Evolutionary conservation across 2,113 vertebrate genomes (phyloP), one percentile per base, ranked within the genome.

Genomic region (Strix aluco): DNA sequence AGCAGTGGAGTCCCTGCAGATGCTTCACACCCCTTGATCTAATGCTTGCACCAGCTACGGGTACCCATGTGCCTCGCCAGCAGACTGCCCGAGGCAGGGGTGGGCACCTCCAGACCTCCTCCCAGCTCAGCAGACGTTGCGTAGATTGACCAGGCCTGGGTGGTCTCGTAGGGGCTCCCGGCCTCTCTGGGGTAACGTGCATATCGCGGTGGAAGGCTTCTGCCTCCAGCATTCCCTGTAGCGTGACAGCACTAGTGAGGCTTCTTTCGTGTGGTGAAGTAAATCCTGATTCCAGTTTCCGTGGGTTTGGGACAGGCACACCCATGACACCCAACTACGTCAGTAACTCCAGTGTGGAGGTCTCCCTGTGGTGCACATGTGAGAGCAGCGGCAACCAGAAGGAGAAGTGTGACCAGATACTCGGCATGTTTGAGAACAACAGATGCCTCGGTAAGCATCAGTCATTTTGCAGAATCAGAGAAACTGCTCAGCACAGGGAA

Each of bases 251-350:
- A 70, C 77, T 84, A 27, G 10, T 13, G 36, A 40, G 21, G 44
- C 36, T 85, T 70, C 73, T 92, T 90, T 72, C 25, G 13, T 86
- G 47, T 82, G 36, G 44, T 83, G 36, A 91, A 36, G 34, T 85
- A 81, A 88, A 88, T 85, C 36, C 54, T 96, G 87, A 93, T 44
- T 82, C 40, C 18, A 21, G n/a, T 88, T 94, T 95, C 85, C 81
- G 85, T 42, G 85, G 66, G 18, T 62, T 87, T 96, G 82, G 85
- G 78, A 96, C 97, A 99, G 99, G 99, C 77, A 99, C 99, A 26
- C 96, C 97, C 44, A 98, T 99, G 97, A 99, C 99, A 59, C 99
- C 99, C 73, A 99, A 99, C 98, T 99, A 99, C 27, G 81, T 99
- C 66, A 99, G 98, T 96, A 99, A 99, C 91, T 97, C 98, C 92